phyloP scores from a whole-genome alignment of 2,888 invertebrate genomes.

The Eupithecia exiguata region DNA sequence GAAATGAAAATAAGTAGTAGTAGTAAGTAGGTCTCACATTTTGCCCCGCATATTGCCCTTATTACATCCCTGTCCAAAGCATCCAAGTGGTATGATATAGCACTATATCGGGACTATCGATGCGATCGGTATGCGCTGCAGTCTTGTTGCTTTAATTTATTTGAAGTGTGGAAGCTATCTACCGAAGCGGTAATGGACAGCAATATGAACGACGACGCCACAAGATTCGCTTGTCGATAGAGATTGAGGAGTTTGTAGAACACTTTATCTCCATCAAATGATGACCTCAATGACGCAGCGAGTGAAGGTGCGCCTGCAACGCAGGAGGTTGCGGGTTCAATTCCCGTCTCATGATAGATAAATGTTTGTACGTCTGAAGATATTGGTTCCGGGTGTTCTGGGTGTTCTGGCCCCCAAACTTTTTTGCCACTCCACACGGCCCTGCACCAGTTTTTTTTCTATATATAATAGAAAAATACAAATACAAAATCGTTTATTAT shows the following conservation, averaged over 20 bases:
- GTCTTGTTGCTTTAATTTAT: slow-evolving; percentile 58
- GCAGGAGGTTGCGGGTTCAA: background rate
- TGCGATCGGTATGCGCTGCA: slow-evolving; percentile 57
- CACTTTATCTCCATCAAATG: background rate
- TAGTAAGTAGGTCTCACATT: background rate
- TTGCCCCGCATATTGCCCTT: background rate
- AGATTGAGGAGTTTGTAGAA: slow-evolving; percentile 24
- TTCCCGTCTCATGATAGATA: background rate
- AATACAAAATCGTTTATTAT: too few relatives aligned
- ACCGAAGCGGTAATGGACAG: slow-evolving; percentile 54
- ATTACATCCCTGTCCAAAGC: slow-evolving; percentile 47
- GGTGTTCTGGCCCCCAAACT: too few relatives aligned
- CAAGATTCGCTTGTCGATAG: slow-evolving; percentile 26
- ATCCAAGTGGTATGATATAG: slow-evolving; percentile 61
- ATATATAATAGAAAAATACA: too few relatives aligned
- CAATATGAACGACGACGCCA: slow-evolving; percentile 35
- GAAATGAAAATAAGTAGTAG: too few relatives aligned
- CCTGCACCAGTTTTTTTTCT: too few relatives aligned
- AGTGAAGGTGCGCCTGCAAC: background rate
- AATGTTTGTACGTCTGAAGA: background rate
- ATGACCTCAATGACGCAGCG: background rate
- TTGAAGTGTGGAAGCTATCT: slow-evolving; percentile 49
- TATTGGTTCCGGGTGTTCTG: too few relatives aligned
- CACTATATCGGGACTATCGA: slow-evolving; percentile 50
- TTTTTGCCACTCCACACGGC: too few relatives aligned